A percentile compares a stretch with the other conserved stretches of the same genome.
Conservation (phyloP, 2,888 invertebrate species). For the Campoplex capitator region DNA sequence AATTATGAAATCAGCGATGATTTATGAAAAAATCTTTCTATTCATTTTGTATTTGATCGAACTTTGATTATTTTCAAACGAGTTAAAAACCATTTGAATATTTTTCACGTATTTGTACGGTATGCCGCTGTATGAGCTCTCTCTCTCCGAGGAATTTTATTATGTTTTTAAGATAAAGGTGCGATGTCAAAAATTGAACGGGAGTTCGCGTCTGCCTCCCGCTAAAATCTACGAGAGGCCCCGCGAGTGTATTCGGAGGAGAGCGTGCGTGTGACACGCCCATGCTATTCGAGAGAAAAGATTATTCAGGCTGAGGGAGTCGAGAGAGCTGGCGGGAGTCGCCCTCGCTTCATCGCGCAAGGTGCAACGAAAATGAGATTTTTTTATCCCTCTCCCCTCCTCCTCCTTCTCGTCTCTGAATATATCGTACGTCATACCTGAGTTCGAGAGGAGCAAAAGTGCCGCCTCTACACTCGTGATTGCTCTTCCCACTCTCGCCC, state of each 20-base stretch:
- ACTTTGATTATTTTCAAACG: too few relatives aligned
- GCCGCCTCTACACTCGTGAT: conserved; percentile 57
- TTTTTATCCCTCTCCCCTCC: conserved; percentile 69
- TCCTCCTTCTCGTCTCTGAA: neutral
- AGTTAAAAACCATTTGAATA: neutral
- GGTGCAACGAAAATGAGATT: conserved; percentile 84
- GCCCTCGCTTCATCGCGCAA: conserved; percentile 74
- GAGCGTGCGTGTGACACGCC: conserved; percentile 55
- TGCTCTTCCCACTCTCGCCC: conserved; percentile 45
- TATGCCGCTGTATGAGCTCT: neutral
- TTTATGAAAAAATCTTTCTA: neutral
- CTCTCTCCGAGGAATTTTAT: neutral
- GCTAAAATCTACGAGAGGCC: conserved; percentile 65
- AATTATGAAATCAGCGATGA: neutral
- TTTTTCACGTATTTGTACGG: neutral
- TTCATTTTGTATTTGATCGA: neutral
- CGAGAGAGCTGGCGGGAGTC: conserved; percentile 74
- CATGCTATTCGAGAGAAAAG: conserved; percentile 65
- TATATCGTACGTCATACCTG: conserved; percentile 78
- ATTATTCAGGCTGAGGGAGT: conserved; percentile 54
- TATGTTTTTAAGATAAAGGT: conserved; percentile 12
- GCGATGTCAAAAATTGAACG: conserved; percentile 40
- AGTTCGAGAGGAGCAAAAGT: conserved; percentile 68
- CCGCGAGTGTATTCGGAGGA: conserved; percentile 34
- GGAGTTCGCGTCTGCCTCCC: conserved; percentile 42